A percentile compares a stretch with the other conserved stretches of the same genome.
These are phyloP conservation scores for Pogonomyrmex barbatus DNA, from an alignment of 1,140 invertebrate species.

Conservation along the genomic window DNA sequence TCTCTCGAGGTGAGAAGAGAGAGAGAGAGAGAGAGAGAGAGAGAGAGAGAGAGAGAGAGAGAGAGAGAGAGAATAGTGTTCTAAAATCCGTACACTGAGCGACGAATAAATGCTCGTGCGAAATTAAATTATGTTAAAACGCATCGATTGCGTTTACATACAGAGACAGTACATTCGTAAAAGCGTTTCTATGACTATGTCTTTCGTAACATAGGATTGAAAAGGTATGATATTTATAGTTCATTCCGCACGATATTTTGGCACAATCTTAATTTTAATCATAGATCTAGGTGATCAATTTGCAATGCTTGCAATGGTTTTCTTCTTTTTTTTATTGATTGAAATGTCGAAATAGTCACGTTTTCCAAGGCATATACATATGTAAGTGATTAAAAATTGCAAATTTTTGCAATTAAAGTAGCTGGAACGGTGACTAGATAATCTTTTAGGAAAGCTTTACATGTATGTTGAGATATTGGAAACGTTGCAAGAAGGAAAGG, in stretches of 20 bases:
- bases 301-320: neutral
- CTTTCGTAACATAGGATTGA: neutral
- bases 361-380: neutral
- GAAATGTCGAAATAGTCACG: neutral
- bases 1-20: neutral
- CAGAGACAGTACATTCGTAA: neutral
- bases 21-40: conserved; percentile 1
- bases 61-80: conserved; percentile 16
- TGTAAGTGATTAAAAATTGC: neutral
- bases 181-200: neutral
- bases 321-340: neutral
- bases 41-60: neutral
- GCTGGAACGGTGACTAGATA: neutral
- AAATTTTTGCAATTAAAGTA: neutral
- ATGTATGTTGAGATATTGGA: neutral
- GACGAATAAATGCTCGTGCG: conserved; percentile 21
- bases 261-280: neutral
- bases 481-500: neutral
- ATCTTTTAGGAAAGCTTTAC: neutral
- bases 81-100: conserved; percentile 28
- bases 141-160: neutral
- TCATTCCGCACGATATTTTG: neutral
- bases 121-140: conserved; percentile 40
- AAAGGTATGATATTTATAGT: neutral
- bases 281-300: neutral